phyloP scores from a whole-genome alignment of 30 jellyfish, hydroid and myxozoan genomes.

The Aurelia sp. region DNA sequence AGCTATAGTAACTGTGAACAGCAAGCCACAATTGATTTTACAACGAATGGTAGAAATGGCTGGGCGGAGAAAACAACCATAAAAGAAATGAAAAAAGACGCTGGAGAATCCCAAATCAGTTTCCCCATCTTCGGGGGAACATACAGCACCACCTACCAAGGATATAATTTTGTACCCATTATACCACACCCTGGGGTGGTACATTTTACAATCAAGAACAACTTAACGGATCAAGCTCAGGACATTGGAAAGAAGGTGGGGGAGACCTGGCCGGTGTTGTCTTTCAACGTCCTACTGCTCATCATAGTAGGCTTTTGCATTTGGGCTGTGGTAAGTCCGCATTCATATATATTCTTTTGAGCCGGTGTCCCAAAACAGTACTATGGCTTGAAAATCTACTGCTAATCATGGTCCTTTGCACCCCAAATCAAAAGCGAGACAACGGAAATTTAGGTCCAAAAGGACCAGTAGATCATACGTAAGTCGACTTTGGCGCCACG shows the following conservation, averaged over 20 bases:
- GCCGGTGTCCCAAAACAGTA: background rate
- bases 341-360: background rate
- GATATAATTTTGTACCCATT: constrained; percentile 32
- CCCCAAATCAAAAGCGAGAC: background rate
- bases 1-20: no score
- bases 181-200: constrained; percentile 61
- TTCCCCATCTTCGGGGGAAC: constrained; percentile 49
- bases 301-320: constrained; percentile 13
- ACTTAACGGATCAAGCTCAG: background rate
- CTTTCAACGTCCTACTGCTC: constrained; percentile 19
- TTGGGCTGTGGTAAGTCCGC: constrained; percentile 39
- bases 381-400: background rate
- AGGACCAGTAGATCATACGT: background rate
- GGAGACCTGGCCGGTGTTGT: constrained; percentile 33
- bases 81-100: no score
- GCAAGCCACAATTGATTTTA: no score
- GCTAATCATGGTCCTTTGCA: no score
- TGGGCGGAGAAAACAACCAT: no score
- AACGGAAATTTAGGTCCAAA: background rate
- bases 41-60: no score
- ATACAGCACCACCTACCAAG: background rate
- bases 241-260: background rate
- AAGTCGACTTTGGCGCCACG: no score
- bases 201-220: constrained; percentile 6
- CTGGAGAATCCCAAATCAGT: constrained; percentile 1